Evolutionary conservation across 1,140 invertebrate genomes (phyloP), one percentile per base, ranked within the genome.

Genomic region (Drosophila littoralis): DNA sequence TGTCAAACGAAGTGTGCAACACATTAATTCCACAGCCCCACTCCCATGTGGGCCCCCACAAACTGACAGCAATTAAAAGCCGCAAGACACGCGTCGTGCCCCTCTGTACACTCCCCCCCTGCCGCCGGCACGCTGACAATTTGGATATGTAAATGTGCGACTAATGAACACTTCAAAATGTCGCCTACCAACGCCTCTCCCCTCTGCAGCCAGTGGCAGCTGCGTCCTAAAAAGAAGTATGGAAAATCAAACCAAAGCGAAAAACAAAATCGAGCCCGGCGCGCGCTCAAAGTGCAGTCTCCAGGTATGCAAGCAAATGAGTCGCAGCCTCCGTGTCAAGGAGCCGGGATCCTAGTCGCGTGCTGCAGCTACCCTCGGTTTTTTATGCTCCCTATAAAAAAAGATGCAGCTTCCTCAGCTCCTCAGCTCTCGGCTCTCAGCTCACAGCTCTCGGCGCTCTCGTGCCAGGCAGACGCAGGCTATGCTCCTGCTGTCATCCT

Each of bases 91-190:
- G 67, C 66, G 72, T 75, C 43, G 45, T 38, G 9, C 32, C 8
- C 9, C 28, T 17, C 33, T 46, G 40, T 17, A 17, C 48, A 42
- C 46, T 35, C 67, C 32, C 32, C n/a, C 33, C 42, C 46, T 35
- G 13, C 50, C 46, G 48, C 15, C 40, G 66, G 76, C 80, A 72
- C 67, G 74, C 81, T 65, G 63, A 90, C 84, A 89, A 89, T 89
- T 89, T 81, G 81, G 78, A 90, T 90, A 90, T 90, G 85, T 90
- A 90, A 90, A 90, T 89, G 85, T 90, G 85, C 85, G 85, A 90
- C 85, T 90, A 90, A 90, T 90, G 85, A 90, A 90, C 86, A 90
- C 85, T 90, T 90, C 77, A 81, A 84, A 77, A 84, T 86, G 84
- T 80, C 66, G 66, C 80, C 69, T 55, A 22, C 17, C 40, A 17